phyloP scores from a whole-genome alignment of 2,797 vertebrate genomes.

The Bradypus variegatus region DNA sequence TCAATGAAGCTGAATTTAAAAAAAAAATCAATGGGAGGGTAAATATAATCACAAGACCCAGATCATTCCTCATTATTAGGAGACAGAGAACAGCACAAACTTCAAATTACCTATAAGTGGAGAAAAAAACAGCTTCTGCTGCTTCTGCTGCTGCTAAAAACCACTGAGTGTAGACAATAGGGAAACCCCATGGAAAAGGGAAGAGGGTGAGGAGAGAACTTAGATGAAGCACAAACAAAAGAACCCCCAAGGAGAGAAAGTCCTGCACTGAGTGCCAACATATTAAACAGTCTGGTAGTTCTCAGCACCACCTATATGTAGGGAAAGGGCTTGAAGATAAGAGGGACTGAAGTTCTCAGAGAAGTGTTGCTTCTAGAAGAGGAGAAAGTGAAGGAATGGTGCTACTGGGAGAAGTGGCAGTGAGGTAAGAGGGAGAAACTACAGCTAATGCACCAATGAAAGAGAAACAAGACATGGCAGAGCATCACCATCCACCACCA shows the following conservation, averaged over 20 bases:
- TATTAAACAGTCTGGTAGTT: background rate
- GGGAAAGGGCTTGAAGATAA: background rate
- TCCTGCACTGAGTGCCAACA: background rate
- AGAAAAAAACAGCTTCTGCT: too few relatives aligned
- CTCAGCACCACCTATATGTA: background rate
- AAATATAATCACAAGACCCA: background rate
- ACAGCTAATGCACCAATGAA: background rate
- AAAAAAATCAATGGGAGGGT: background rate
- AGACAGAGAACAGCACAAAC: background rate
- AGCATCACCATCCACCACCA: background rate
- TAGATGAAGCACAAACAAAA: background rate
- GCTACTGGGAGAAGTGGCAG: background rate
- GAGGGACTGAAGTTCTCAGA: background rate
- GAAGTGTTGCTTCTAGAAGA: background rate
- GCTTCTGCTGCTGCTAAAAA: background rate
- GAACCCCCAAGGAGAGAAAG: background rate
- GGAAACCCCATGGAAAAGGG: background rate
- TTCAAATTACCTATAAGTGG: background rate
- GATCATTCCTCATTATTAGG: background rate
- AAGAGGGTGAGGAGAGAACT: background rate
- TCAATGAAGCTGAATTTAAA: too few relatives aligned
- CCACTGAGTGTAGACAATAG: background rate
- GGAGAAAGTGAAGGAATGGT: background rate
- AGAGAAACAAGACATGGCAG: background rate
- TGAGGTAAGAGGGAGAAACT: background rate